Conservation (phyloP, 2,113 vertebrate genomes). For the Rhinopomastus cyanomelas region DNA sequence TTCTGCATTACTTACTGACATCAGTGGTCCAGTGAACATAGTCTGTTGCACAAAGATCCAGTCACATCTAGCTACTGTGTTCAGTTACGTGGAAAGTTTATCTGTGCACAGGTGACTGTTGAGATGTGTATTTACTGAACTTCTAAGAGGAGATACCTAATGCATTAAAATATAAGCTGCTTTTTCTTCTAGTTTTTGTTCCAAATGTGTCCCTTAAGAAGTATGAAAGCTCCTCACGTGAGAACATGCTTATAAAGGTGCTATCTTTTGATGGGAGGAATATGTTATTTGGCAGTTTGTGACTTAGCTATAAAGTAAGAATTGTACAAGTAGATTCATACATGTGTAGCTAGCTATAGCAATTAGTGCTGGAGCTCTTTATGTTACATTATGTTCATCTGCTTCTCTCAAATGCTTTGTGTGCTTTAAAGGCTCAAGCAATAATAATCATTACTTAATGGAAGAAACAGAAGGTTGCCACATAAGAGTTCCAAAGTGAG, state of each 20-base stretch:
- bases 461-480: neutral
- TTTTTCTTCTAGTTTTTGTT: constrained; percentile 38
- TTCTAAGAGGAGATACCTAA: neutral
- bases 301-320: neutral
- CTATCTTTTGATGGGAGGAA: neutral
- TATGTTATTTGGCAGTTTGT: neutral
- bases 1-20: neutral
- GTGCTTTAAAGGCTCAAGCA: neutral
- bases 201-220: neutral
- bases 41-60: neutral
- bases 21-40: neutral
- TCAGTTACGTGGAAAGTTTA: neutral
- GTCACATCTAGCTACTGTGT: neutral
- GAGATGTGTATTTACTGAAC: neutral
- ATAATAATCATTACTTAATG: neutral
- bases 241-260: constrained; percentile 5
- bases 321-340: neutral
- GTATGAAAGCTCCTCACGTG: neutral
- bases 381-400: neutral
- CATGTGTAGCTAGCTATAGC: fast-evolving
- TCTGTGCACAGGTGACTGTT: neutral
- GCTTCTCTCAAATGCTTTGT: neutral
- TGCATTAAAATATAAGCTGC: neutral
- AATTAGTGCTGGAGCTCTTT: neutral
- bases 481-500: neutral